Evolutionary conservation across 2,797 vertebrate species (phyloP), one percentile per base, ranked within the genome.

Genomic region (Buphagus erythrorhynchus): DNA sequence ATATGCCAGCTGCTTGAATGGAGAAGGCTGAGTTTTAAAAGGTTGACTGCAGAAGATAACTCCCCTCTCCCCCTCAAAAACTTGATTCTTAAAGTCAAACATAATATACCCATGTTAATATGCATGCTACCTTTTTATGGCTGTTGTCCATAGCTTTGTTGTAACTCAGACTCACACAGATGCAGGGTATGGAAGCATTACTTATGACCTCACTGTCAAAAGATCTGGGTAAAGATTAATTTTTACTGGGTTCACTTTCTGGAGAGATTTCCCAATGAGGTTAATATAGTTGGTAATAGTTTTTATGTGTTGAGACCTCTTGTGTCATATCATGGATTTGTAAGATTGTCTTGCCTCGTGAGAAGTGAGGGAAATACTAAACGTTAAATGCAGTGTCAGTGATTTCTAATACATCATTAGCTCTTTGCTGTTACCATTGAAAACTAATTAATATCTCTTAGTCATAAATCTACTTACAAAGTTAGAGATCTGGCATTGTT

Each of bases 391-490:
- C 5, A 9, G 10, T 19, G 17, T 40, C 72, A 63, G 31, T 63
- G 36, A 57, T 58, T 95, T 49, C 54, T 61, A 48, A 73, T 31
- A 49, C 72, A 52, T 71, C 20, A 10, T 55, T 88, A 92, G 33
- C 51, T 86, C 48, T 71, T 75, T 78, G 48, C 42, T 75, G 21
- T 81, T 93, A 36, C 48, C 20, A 40, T 42, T 92, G 57, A 95
- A 88, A 94, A 82, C 43, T 69, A 72, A 75, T 88, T 86, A 83
- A 66, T 86, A 74, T 52, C 2, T 66, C n/a, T 79, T 86, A 73
- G 36, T 84, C 67, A 48, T 71, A 90, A 85, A 81, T 88, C 69
- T 76, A 1, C 75, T 79, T 88, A 62, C 0, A 62, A 86, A 92
- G 46, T 48, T 79, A 81, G 42, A 91, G 31, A 24, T 25, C 48